Conservation (phyloP, 2,797 vertebrate species). For the Hephaestus fuliginosus region DNA sequence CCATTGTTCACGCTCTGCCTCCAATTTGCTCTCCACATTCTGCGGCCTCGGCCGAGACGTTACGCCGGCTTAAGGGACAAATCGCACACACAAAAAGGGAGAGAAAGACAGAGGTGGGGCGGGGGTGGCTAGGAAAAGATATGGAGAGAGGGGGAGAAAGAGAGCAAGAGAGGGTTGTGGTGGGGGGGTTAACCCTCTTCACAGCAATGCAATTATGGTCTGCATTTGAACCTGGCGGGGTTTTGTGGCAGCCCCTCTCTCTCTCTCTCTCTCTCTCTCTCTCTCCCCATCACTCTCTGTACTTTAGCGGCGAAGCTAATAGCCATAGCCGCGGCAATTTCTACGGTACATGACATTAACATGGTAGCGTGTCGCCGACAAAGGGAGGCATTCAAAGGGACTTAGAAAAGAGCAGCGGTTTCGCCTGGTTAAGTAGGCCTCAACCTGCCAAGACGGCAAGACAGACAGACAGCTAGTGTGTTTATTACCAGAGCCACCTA, state of each 20-base stretch:
- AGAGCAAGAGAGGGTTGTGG: slow-evolving; percentile 1
- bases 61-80: slow-evolving; percentile 99
- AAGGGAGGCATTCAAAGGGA: slow-evolving; percentile 86
- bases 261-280: slow-evolving; percentile 81
- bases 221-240: slow-evolving; percentile 97
- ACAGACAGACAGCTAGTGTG: slow-evolving; percentile 85
- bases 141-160: slow-evolving; percentile 41
- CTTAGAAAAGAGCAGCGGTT: slow-evolving; percentile 85
- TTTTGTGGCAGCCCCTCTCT: slow-evolving; percentile 92
- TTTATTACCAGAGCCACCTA: slow-evolving; percentile 85
- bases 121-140: slow-evolving; percentile 46
- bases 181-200: slow-evolving; percentile 90
- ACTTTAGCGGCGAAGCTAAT: slow-evolving; percentile 98
- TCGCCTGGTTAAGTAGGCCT: slow-evolving; percentile 86
- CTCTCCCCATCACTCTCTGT: slow-evolving; percentile 86
- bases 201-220: slow-evolving; percentile 99
- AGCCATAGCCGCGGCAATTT: slow-evolving; percentile 99
- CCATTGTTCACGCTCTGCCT: slow-evolving; percentile 99
- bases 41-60: slow-evolving; percentile 98
- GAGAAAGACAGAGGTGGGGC: slow-evolving; percentile 72
- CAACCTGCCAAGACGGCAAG: slow-evolving; percentile 83
- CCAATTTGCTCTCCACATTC: slow-evolving; percentile 99
- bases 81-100: slow-evolving; percentile 95
- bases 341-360: slow-evolving; percentile 99
- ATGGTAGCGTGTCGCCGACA: slow-evolving; percentile 86